phyloP scores from a whole-genome alignment of 2,113 vertebrate genomes.

The Ophiodon elongatus region DNA sequence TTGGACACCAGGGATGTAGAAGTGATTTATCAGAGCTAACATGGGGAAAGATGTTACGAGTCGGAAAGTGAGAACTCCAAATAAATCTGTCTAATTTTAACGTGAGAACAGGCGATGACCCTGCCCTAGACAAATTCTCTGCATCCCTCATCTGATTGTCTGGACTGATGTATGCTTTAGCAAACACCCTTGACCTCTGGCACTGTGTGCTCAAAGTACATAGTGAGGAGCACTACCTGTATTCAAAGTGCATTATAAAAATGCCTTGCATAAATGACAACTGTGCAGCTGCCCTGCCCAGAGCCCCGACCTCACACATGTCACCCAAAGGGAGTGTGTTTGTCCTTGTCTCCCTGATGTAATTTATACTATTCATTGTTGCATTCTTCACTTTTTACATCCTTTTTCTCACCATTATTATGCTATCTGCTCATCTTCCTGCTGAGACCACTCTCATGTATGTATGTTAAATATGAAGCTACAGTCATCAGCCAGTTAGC shows the following conservation, averaged over 20 bases:
- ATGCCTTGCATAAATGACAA: slow-evolving; percentile 42
- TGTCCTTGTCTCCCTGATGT: slow-evolving; percentile 11
- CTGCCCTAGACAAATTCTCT: slow-evolving; percentile 33
- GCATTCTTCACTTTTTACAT: slow-evolving; percentile 16
- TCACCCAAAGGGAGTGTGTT: slow-evolving; percentile 39
- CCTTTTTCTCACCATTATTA: not conserved
- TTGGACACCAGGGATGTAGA: not conserved
- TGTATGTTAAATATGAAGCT: not conserved
- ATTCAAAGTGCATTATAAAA: slow-evolving; percentile 59
- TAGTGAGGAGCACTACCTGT: slow-evolving; percentile 23
- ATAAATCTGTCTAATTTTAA: slow-evolving; percentile 70
- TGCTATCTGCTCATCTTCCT: not conserved
- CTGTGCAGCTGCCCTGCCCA: slow-evolving; percentile 7
- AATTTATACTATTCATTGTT: slow-evolving; percentile 4
- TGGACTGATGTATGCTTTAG: slow-evolving; percentile 39
- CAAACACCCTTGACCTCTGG: slow-evolving; percentile 62
- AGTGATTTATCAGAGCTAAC: slow-evolving; percentile 60
- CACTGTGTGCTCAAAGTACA: slow-evolving; percentile 34
- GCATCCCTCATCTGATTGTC: slow-evolving; percentile 40
- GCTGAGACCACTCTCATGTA: not conserved
- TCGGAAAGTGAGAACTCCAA: slow-evolving; percentile 54
- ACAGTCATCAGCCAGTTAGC: not conserved
- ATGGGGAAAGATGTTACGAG: slow-evolving; percentile 33
- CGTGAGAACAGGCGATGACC: slow-evolving; percentile 51
- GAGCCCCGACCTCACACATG: slow-evolving; percentile 20